Conservation (phyloP, 2,888 invertebrate genomes). For the Acanthosepion lycidas region DNA sequence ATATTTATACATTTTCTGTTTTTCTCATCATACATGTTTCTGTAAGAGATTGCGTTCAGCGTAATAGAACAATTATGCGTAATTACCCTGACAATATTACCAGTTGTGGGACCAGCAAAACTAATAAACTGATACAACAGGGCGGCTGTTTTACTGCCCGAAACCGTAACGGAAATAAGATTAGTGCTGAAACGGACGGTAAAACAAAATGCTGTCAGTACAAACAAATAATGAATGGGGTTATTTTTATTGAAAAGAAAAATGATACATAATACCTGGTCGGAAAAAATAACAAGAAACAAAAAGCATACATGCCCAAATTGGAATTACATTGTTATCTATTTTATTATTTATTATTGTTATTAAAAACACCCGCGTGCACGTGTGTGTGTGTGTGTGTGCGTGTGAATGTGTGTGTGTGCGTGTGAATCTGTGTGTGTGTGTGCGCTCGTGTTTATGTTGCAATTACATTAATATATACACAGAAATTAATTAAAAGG, state of each 20-base stretch:
- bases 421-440: too few relatives aligned
- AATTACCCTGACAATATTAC: constrained; percentile 9
- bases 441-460: too few relatives aligned
- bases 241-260: not conserved
- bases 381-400: too few relatives aligned
- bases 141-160: not conserved
- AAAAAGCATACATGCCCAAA: too few relatives aligned
- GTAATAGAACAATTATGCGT: not conserved
- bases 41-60: not conserved
- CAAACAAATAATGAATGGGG: not conserved
- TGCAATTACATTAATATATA: too few relatives aligned
- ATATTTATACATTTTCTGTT: not conserved
- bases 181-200: not conserved
- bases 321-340: too few relatives aligned
- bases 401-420: too few relatives aligned
- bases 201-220: not conserved
- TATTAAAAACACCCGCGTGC: too few relatives aligned
- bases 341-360: too few relatives aligned
- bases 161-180: not conserved
- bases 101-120: not conserved
- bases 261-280: too few relatives aligned
- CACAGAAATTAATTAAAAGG: too few relatives aligned
- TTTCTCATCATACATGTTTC: not conserved
- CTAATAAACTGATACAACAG: not conserved
- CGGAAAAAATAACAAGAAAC: too few relatives aligned